These are phyloP conservation scores for Aethes cnicana DNA, from an alignment of 2,888 invertebrate species.

Conservation along the genomic window DNA sequence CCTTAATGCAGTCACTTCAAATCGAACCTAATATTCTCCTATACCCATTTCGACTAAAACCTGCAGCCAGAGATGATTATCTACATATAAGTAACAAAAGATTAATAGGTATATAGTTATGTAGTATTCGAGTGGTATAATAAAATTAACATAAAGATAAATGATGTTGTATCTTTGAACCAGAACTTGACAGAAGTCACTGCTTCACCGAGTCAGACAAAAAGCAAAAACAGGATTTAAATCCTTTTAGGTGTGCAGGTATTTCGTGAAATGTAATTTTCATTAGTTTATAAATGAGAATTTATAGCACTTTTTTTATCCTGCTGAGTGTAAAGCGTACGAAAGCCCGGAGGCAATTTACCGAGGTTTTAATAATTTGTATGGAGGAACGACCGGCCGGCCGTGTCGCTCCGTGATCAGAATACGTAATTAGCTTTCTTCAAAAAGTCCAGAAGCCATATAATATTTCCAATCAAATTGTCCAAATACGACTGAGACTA, in stretches of 20 bases:
- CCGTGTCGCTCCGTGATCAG: conserved; percentile 50
- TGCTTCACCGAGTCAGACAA: background rate
- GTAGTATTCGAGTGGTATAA: too few species aligned
- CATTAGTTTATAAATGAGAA: conserved; percentile 14
- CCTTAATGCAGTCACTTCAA: too few species aligned
- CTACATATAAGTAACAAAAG: too few species aligned
- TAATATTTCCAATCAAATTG: conserved; percentile 55
- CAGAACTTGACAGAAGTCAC: background rate
- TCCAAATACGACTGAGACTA: conserved; percentile 57
- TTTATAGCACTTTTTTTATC: conserved; percentile 18
- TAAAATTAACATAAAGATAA: too few species aligned
- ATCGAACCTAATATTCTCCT: too few species aligned
- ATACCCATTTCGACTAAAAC: too few species aligned
- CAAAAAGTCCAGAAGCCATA: conserved; percentile 53
- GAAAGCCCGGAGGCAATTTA: conserved; percentile 25
- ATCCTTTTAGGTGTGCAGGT: background rate
- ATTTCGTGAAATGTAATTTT: background rate
- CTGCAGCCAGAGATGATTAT: too few species aligned
- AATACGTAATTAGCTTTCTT: conserved; percentile 65
- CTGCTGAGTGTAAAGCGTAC: conserved; percentile 22
- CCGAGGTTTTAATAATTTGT: conserved; percentile 51
- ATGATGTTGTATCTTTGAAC: too few species aligned
- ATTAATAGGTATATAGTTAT: too few species aligned
- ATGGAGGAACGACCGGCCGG: conserved; percentile 36
- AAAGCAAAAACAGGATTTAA: conserved; percentile 3